Conservation (phyloP, 1,140 invertebrate species). For the Ruditapes philippinarum region DNA sequence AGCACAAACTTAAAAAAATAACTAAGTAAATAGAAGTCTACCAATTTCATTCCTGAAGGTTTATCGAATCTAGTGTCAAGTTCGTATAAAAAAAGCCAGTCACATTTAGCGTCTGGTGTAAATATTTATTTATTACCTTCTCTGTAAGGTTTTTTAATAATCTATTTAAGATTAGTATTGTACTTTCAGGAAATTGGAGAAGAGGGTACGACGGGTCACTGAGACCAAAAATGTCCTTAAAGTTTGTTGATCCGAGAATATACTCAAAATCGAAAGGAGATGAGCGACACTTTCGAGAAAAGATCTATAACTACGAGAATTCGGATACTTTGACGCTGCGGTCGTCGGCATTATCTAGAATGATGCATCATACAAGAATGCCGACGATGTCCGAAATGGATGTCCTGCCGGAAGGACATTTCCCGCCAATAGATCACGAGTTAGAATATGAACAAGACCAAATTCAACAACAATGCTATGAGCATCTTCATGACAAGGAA, state of each 20-base stretch:
- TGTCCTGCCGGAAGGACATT: not conserved
- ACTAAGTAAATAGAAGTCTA: too few relatives aligned
- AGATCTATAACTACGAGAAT: slow-evolving; percentile 56
- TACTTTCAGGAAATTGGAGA: slow-evolving; percentile 56
- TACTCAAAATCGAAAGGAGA: slow-evolving; percentile 37
- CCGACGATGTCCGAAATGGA: slow-evolving; percentile 48
- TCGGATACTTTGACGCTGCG: slow-evolving; percentile 45
- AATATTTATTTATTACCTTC: too few relatives aligned
- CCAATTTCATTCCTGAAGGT: too few relatives aligned
- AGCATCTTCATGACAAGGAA: not conserved
- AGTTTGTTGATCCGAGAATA: slow-evolving; percentile 41
- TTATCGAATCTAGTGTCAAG: too few relatives aligned
- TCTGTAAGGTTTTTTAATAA: too few relatives aligned
- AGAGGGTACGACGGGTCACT: slow-evolving; percentile 39
- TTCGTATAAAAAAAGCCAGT: too few relatives aligned
- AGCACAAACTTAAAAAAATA: too few relatives aligned
- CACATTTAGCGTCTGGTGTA: too few relatives aligned
- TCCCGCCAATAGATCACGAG: slow-evolving; percentile 7
- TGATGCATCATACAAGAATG: slow-evolving; percentile 32
- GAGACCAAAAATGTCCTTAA: slow-evolving; percentile 47
- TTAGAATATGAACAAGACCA: not conserved
- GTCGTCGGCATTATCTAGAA: slow-evolving; percentile 50
- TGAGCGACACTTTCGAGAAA: slow-evolving; percentile 42
- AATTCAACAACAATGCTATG: not conserved
- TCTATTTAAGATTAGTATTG: too few relatives aligned